Base-by-base conservation (phyloP, 1,140 invertebrate species). In the Geopemphigus sp. region DNA sequence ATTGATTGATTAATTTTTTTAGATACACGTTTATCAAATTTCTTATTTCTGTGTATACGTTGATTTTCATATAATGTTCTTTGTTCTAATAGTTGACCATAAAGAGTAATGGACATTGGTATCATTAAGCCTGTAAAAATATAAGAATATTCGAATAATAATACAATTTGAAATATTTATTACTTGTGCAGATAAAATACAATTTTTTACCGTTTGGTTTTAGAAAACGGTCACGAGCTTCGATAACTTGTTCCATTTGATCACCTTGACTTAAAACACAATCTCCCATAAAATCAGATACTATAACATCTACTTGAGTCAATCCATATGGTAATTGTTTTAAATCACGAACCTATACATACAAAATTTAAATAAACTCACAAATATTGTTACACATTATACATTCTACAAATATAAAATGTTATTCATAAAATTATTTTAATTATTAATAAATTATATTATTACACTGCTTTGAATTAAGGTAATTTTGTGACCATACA, bases 161-260 rank as follows among this genome's bases (percentile, higher is more conserved):
- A 4, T 39, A 4, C 3, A 39, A n/a, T n/a, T n/a, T n/a, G n/a
- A n/a, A n/a, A n/a, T n/a, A n/a, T n/a, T n/a, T n/a, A n/a, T n/a
- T n/a, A n/a, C n/a, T n/a, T n/a, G n/a, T n/a, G n/a, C n/a, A n/a
- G n/a, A n/a, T n/a, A n/a, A n/a, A n/a, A n/a, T n/a, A n/a, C n/a
- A n/a, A n/a, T n/a, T n/a, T n/a, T n/a, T 53, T 54, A 61, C 74
- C 74, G 15, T 47, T 50, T 59, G 74, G 45, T n/a, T 50, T 29
- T 5, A 78, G 57, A 61, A 78, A 78, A n/a, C 39, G 39, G 50
- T 78, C 29, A 11, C 74, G n/a, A 29, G 74, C 74, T 50, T 56
- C 22, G 26, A 78, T 78, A 17, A 78, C 39, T 24, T 78, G 29
- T n/a, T 78, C 74, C 32, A 78, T 47, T 63, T 78, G n/a, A 61